Base-by-base conservation (phyloP, 2,113 vertebrate genomes). In the Aegithalos caudatus region DNA sequence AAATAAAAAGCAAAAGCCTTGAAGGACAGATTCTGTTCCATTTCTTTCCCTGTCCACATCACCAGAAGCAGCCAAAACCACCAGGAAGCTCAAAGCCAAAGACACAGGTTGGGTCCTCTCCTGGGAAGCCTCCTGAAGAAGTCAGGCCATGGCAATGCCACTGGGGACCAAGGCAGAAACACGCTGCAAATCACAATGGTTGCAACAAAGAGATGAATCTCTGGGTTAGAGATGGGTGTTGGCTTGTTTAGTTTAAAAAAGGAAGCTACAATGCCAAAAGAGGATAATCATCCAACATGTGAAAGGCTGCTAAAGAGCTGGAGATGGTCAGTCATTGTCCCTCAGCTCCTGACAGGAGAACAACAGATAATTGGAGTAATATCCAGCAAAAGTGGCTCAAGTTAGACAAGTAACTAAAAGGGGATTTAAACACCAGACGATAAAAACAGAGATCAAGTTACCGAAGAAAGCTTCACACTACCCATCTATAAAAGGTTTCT, bases 161-260 rank as follows among this genome's bases (percentile, higher is more conserved):
- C 22, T 37, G 69, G 31, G 23, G 64, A 67, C n/a, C 3, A 2
- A 71, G 25, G 24, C 38, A 89, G 53, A 86, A 84, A 67, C 1
- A 1, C 2, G 1, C 47, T 64, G 51, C 16, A 80, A 83, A 81
- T 27, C 37, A 33, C 53, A 47, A 7, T 10, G n/a, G 28, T 14
- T 69, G 25, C 74, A 53, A 38, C 3, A 11, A 44, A 35, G 47
- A 38, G 56, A 33, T 6, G 16, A 42, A 67, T 57, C 15, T 78
- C 66, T 47, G 48, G 11, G 29, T 80, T 72, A 77, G 62, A 51
- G 9, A 25, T 31, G 22, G n/a, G 15, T 40, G n/a, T 82, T 57
- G 31, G 48, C 31, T 78, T 92, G 64, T 66, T 94, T 88, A 31
- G 60, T 81, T 80, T 62, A 74, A 33, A 73, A 62, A 86, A 83